phyloP scores from a whole-genome alignment of 2,113 vertebrate species.

The Mellivora capensis region DNA sequence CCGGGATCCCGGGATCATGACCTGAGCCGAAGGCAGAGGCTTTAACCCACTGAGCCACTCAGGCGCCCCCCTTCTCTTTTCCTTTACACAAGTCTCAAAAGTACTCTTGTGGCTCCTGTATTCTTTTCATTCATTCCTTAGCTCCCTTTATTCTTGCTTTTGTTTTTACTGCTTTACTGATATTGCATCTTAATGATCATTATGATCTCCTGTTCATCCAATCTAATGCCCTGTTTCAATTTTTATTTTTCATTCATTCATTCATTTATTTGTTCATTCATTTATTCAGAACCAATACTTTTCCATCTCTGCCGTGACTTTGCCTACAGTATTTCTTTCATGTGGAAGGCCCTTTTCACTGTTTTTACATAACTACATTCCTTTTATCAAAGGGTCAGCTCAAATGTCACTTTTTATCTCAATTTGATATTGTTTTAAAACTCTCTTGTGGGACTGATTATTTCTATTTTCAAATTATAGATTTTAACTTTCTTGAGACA shows the following conservation, averaged over 20 bases:
- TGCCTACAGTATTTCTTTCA: neutral
- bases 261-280: neutral
- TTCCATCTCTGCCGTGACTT: neutral
- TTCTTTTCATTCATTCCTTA: neutral
- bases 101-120: neutral
- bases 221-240: neutral
- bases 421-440: neutral
- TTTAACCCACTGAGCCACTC: too few species aligned
- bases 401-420: neutral
- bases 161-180: neutral
- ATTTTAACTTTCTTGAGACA: conserved; percentile 28
- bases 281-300: neutral
- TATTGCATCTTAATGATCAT: neutral
- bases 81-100: neutral
- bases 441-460: neutral
- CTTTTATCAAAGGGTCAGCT: neutral
- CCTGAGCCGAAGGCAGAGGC: too few species aligned
- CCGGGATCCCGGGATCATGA: too few species aligned
- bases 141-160: neutral
- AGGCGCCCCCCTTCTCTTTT: too few species aligned
- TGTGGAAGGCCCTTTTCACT: neutral
- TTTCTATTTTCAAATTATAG: conserved; percentile 18
- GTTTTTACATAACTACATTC: neutral
- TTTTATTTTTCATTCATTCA: conserved; percentile 4
- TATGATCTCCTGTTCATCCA: neutral